Base-by-base conservation (phyloP, 2,797 vertebrate genomes). In the Sparidentex hasta region DNA sequence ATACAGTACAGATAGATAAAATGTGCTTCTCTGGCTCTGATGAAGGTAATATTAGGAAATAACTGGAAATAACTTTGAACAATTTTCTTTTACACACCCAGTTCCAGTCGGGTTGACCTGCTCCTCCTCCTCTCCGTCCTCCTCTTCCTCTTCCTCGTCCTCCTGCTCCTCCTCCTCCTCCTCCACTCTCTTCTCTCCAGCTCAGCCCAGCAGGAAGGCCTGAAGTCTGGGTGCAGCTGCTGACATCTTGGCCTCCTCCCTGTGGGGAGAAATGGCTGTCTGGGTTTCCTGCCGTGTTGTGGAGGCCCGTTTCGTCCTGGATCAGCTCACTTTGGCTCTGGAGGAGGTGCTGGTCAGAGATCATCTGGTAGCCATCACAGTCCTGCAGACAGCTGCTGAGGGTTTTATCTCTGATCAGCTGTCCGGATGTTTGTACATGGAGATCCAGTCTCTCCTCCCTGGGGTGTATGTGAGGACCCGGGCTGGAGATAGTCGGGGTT, bases 401-500 rank as follows among this genome's bases (percentile, higher is more conserved):
- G 41, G n/a, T 23, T 8, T 59, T 20, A 6, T 78, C 70, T 18
- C 41, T 51, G 33, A 7, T 66, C 56, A 78, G 29, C 38, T 72
- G 72, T 17, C 44, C 43, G 7, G 50, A 23, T 2, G 51, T 33
- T 43, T 71, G 82, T 11, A 71, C 25, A 16, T 56, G 66, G 23
- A 73, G 69, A 20, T n/a, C 67, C 11, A 41, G 33, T 47, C 61
- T 69, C 4, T 88, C 85, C 0, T 9, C 69, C 23, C 51, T 65
- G 48, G 54, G 63, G 2, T 55, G 59, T 38, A 76, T 52, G 13
- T 74, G 82, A 64, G 68, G 52, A 5, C 56, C 63, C 0, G 83
- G 87, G 50, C 84, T 88, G 65, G 74, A 83, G 54, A 84, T 21
- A 0, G 72, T 43, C 0, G 84, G 83, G 29, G 81, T 77, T n/a